Evolutionary conservation across 2,113 vertebrate genomes (phyloP), one percentile per base, ranked within the genome.

Genomic region (Chloroceryle aenea): DNA sequence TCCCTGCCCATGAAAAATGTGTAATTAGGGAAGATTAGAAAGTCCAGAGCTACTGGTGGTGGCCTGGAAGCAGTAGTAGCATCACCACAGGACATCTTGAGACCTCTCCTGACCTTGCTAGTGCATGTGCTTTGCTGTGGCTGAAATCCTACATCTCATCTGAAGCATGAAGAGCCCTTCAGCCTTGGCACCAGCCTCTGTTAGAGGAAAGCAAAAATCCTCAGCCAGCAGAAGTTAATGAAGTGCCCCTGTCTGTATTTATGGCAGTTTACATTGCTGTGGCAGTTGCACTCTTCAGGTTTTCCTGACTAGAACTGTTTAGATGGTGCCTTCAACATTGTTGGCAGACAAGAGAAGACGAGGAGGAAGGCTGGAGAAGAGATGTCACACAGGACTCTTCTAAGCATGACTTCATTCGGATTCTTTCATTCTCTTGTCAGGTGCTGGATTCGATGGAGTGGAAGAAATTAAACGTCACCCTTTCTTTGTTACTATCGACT

Each of bases 401-500:
- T 27, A 77, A 84, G 43, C 67, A 19, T 27, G 19, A n/a, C 4
- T 68, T 76, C 5, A 40, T 74, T 86, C 69, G 95, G 18, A 61
- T 20, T 25, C 10, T 75, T 36, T 23, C 4, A 14, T 94, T 89
- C n/a, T 93, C 50, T 88, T 73, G 21, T 43, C 98, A 99, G 99
- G 99, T 87, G 99, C 99, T 38, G 99, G 99, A 68, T 98, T 98
- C 3, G 99, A 99, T 11, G 99, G 99, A 72, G 98, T 99, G 48
- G 99, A 99, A 97, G 99, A 99, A 97, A 99, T 99, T 89, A 99
- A 99, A 89, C 98, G 99, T 11, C 99, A 99, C 56, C 98, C 98
- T 53, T 99, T 99, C 97, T 99, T 99, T 94, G 97, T 97, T 67
- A 99, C 98, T 21, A 98, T 99, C 90, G 99, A 99, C 97, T 99